phyloP scores from a whole-genome alignment of 1,140 invertebrate species.

The Eulimnadia texana region DNA sequence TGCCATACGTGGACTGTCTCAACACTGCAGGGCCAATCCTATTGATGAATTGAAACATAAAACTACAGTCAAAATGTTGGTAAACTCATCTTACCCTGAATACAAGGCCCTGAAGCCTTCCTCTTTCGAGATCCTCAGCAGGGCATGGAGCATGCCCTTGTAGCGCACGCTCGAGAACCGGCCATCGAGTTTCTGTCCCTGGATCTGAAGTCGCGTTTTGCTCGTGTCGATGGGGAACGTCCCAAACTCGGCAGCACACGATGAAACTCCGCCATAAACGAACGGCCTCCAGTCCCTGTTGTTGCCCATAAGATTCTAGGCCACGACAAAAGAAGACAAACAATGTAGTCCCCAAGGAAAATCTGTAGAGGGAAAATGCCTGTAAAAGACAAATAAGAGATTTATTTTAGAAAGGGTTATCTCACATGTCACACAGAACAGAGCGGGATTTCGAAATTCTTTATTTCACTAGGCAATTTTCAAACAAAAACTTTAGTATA shows the following conservation, averaged over 20 bases:
- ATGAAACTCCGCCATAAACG: slow-evolving; percentile 82
- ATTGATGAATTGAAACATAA: slow-evolving; percentile 25
- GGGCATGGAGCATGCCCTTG: slow-evolving; percentile 64
- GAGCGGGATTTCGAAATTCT: too few species aligned
- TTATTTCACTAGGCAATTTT: too few species aligned
- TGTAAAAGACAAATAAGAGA: too few species aligned
- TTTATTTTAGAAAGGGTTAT: too few species aligned
- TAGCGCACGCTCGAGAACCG: slow-evolving; percentile 62
- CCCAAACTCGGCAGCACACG: slow-evolving; percentile 81
- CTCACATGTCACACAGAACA: too few species aligned
- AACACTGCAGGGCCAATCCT: slow-evolving; percentile 83
- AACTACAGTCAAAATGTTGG: slow-evolving; percentile 1
- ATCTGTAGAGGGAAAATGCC: too few species aligned
- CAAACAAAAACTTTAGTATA: too few species aligned
- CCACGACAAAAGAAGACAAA: too few species aligned
- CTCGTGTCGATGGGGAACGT: slow-evolving; percentile 96
- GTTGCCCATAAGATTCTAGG: slow-evolving; percentile 12
- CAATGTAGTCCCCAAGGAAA: too few species aligned
- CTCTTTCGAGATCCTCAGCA: slow-evolving; percentile 61
- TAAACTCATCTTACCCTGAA: slow-evolving; percentile 50
- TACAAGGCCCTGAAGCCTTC: slow-evolving; percentile 66
- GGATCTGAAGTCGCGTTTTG: slow-evolving; percentile 88
- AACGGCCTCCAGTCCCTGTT: slow-evolving; percentile 64
- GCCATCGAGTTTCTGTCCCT: slow-evolving; percentile 72
- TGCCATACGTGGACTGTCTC: slow-evolving; percentile 86